phyloP scores from a whole-genome alignment of 2,113 vertebrate genomes.

The Synodontis membranacea region DNA sequence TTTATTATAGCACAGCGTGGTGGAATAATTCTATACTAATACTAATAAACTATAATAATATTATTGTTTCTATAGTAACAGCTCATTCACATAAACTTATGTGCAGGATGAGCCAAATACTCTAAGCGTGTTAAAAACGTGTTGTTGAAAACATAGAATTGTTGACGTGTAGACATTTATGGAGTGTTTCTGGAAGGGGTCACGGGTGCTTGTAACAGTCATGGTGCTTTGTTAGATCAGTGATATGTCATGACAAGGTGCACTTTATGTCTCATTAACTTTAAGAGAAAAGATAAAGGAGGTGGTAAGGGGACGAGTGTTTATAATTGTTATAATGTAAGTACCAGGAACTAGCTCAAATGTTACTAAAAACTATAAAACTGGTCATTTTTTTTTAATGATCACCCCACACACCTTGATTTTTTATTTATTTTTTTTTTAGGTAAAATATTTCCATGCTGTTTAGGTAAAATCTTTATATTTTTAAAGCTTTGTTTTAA shows the following conservation, averaged over 20 bases:
- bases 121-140: too few relatives aligned
- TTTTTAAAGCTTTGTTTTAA: too few relatives aligned
- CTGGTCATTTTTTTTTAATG: neutral
- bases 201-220: neutral
- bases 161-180: neutral
- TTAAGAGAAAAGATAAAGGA: neutral
- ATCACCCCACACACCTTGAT: neutral
- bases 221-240: too few relatives aligned
- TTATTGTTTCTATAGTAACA: too few relatives aligned
- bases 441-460: neutral
- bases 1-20: neutral
- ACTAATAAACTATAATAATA: neutral
- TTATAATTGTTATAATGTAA: neutral
- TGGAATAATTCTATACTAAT: neutral
- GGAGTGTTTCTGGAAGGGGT: neutral
- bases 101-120: too few relatives aligned
- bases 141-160: neutral
- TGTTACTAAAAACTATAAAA: neutral
- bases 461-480: neutral
- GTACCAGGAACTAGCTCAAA: neutral
- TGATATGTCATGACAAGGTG: too few relatives aligned
- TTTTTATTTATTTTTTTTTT: too few relatives aligned
- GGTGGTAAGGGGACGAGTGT: neutral
- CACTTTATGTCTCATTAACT: neutral
- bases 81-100: too few relatives aligned